A percentile compares a stretch with the other conserved stretches of the same genome.
Conservation (phyloP, 2,888 invertebrate genomes). For the Nebria brevicollis region DNA sequence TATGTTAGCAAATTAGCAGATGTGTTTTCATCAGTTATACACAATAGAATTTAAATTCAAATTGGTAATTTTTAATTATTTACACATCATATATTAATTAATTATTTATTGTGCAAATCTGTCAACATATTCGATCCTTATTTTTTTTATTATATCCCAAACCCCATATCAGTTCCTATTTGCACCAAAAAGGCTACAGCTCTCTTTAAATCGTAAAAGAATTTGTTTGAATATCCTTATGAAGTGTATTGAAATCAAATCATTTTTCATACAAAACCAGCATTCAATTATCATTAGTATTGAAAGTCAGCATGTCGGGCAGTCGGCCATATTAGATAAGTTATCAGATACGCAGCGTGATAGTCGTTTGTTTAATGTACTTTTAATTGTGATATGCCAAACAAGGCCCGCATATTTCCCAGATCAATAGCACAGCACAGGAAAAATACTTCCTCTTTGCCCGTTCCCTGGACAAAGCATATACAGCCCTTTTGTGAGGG, state of each 20-base stretch:
- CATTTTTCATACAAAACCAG: constrained; percentile 7
- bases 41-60: too few relatives aligned
- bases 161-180: too few relatives aligned
- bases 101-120: too few relatives aligned
- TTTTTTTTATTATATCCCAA: too few relatives aligned
- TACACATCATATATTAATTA: too few relatives aligned
- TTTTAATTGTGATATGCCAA: constrained; percentile 42
- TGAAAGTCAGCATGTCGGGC: neutral
- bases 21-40: too few relatives aligned
- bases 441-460: neutral
- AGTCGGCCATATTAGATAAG: constrained; percentile 11
- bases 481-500: neutral
- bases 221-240: too few relatives aligned
- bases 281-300: constrained; percentile 16
- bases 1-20: too few relatives aligned
- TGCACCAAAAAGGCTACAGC: too few relatives aligned
- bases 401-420: constrained; percentile 31
- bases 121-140: too few relatives aligned
- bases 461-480: neutral
- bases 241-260: neutral
- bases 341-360: constrained; percentile 29
- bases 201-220: too few relatives aligned
- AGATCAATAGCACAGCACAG: constrained; percentile 9
- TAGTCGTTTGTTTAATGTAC: constrained; percentile 37
- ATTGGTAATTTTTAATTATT: too few relatives aligned